Evolutionary conservation across 2,888 invertebrate species (phyloP), one percentile per base, ranked within the genome.

Genomic region (Archips xylosteana): DNA sequence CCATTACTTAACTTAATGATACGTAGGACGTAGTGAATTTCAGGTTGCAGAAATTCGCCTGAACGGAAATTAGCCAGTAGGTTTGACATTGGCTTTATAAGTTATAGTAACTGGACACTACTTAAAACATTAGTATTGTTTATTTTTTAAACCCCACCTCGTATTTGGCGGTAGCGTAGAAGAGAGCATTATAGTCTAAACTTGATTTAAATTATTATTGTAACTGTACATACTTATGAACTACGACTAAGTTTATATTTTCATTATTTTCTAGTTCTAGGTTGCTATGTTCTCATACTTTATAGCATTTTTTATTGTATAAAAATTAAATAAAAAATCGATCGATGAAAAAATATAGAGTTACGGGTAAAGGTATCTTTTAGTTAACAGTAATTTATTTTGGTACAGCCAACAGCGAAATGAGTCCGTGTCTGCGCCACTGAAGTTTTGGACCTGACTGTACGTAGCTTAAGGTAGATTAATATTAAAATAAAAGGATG

Each of bases 311-410:
- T 54, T 57, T 57, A 57, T 54, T 54, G 23, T 57, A 57, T 57
- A 57, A 54, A 54, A 57, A 57, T 57, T 12, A 32, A 57, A 32
- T 32, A 57, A 32, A 10, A 12, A 32, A 32, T 23, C n/a, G n/a
- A 15, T 51, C n/a, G 10, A 59, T 15, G 51, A 61, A 62, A 62
- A 47, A 69, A 39, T 76, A 76, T 76, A 77, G 78, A 78, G 77
- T 79, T 82, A 82, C 82, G 83, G 82, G 82, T 82, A 81, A 78
- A 72, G 80, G 68, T 82, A 77, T 78, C 42, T 39, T 70, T 60
- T 12, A 42, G 59, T 45, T 36, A 32, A 65, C 61, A 62, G 15
- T 67, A 47, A 70, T 65, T 74, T 74, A 70, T 74, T 57, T 57
- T 70, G 13, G 60, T 61, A 61, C 64, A 68, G 23, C 1, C 42